Percentiles rank a stretch among this genome's conserved stretches.
Evolutionary conservation across 2,113 vertebrate species (phyloP).

Genomic region (Pholis gunnellus): DNA sequence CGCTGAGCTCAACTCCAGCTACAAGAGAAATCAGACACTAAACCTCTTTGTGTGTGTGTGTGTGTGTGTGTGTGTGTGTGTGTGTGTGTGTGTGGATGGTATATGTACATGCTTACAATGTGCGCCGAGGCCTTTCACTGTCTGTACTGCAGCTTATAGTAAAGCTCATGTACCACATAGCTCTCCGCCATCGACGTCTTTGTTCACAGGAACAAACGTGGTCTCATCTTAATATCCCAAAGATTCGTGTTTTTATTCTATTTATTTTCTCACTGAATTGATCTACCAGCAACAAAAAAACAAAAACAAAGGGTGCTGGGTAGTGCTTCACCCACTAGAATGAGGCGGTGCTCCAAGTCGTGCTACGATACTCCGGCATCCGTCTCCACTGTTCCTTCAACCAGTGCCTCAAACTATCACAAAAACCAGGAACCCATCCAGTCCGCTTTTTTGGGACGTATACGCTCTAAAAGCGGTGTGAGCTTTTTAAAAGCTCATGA

Average conservation of each 20-base stretch:
- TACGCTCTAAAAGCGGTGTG: conserved; percentile 23
- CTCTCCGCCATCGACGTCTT: conserved; percentile 54
- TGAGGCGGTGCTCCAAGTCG: no score
- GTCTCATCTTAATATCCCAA: conserved; percentile 76
- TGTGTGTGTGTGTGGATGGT: conserved; percentile 29
- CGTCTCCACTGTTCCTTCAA: conserved; percentile 54
- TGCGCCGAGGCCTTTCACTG: conserved; percentile 52
- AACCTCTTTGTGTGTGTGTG: conserved; percentile 55
- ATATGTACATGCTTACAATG: conserved; percentile 43
- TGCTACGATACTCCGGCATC: conserved; percentile 19
- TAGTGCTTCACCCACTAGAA: conserved; percentile 48
- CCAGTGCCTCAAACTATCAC: conserved; percentile 70
- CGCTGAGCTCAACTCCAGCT: conserved; percentile 67
- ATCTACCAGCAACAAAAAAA: conserved; percentile 50
- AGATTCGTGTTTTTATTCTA: conserved; percentile 71
- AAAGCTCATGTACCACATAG: conserved; percentile 54
- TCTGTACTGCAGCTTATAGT: conserved; percentile 64
- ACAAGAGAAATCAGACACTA: conserved; percentile 75
- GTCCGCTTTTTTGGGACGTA: neutral
- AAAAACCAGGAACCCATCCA: conserved; percentile 45
- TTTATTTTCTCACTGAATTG: conserved; percentile 73
- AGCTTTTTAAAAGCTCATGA: conserved; percentile 31
- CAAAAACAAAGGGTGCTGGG: conserved; percentile 36
- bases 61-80: conserved; percentile 22
- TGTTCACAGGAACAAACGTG: conserved; percentile 63